phyloP scores from a whole-genome alignment of 2,797 vertebrate species.

The Sphenodon punctatus region DNA sequence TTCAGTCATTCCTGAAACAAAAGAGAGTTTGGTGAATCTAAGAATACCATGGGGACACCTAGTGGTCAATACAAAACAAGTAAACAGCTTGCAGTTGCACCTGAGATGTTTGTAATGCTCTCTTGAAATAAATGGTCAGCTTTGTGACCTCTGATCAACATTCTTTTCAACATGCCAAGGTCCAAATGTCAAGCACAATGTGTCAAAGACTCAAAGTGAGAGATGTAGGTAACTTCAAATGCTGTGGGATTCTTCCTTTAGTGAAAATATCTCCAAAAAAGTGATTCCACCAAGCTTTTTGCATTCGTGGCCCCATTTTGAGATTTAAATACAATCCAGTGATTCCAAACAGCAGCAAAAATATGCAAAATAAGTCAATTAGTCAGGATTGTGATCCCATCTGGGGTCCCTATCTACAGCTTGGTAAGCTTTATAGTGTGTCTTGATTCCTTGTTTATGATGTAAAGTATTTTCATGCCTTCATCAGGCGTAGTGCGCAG shows the following conservation, averaged over 20 bases:
- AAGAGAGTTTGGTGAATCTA: neutral
- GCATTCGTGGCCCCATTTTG: too few relatives aligned
- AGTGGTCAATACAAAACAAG: neutral
- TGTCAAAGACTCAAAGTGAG: neutral
- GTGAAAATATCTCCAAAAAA: neutral
- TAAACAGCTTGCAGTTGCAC: neutral
- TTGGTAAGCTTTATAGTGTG: too few relatives aligned
- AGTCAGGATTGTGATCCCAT: too few relatives aligned
- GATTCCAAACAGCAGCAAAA: too few relatives aligned
- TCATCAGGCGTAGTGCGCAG: too few relatives aligned
- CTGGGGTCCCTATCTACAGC: too few relatives aligned
- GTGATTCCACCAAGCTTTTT: too few relatives aligned
- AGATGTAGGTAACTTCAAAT: neutral
- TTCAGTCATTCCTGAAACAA: constrained; percentile 17
- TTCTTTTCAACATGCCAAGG: neutral
- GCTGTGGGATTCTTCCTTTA: neutral
- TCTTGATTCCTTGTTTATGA: too few relatives aligned
- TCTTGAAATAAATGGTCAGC: neutral
- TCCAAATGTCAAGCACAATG: neutral
- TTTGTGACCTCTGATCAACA: neutral
- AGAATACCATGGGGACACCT: constrained; percentile 42
- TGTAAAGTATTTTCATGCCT: too few relatives aligned
- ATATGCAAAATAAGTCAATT: too few relatives aligned
- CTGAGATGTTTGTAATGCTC: neutral
- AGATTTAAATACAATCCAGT: too few relatives aligned